Base-by-base conservation (phyloP, 2,113 vertebrate genomes). In the Halcyon senegalensis region DNA sequence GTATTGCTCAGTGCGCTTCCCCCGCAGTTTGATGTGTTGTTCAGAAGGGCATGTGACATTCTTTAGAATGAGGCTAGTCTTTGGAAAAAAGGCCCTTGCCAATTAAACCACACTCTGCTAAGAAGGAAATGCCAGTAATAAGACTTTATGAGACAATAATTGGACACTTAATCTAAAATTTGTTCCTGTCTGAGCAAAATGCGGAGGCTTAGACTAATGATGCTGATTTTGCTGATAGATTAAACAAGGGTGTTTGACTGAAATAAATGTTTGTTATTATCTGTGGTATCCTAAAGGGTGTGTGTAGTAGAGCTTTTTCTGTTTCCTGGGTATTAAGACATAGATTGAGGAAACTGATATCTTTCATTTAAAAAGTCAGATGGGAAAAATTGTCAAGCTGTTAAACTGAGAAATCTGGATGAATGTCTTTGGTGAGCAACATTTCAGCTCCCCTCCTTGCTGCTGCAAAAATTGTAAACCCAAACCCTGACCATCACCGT, bases 211-310 rank as follows among this genome's bases (percentile, higher is more conserved):
- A 94, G 84, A 93, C 67, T 92, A 92, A 94, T 91, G 96, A 53
- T 94, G 37, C 84, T 83, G 92, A 80, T 89, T 93, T 94, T 97
- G 58, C 70, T 91, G 87, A 89, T 82, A 92, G 87, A 85, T 94
- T 89, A 91, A 87, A 55, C 51, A 43, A 15, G 76, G 55, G 67
- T 91, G 69, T 73, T 85, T 89, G 86, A 94, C 50, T 55, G 67
- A 89, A 96, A 92, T 62, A 37, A 92, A 91, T 92, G 90, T 93
- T 95, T 96, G 82, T 73, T 94, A 31, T 91, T 93, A 58, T 91
- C 84, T 66, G 31, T 53, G 51, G n/a, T 91, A 35, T 87, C 70
- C 94, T 95, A 41, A 84, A 83, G 77, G 44, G 25, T 84, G 12
- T 76, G 30, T 31, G 31, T 87, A 63, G 53, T n/a, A 27, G 28